A percentile compares a stretch with the other conserved stretches of the same genome.
These are phyloP conservation scores for Hyposoter dolosus DNA, from an alignment of 2,888 invertebrate genomes.

Conservation along the genomic window DNA sequence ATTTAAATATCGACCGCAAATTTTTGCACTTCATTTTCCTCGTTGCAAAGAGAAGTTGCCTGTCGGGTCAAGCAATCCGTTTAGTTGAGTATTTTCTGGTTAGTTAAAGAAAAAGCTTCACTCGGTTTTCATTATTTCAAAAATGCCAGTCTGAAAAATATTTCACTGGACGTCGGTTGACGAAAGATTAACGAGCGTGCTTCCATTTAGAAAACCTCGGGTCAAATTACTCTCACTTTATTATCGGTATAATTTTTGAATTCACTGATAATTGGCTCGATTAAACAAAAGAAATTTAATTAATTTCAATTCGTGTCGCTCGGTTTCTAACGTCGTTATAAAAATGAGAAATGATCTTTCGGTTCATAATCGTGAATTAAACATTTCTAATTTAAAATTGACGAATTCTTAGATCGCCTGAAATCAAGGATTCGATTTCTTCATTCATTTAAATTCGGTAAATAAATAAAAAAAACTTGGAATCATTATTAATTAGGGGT, in stretches of 20 bases:
- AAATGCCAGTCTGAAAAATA: neutral
- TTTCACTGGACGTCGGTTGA: neutral
- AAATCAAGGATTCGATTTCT: too few relatives aligned
- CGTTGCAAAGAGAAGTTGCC: too few relatives aligned
- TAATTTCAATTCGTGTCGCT: neutral
- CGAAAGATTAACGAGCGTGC: neutral
- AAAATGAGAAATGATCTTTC: too few relatives aligned
- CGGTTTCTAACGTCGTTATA: neutral
- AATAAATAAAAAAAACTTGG: neutral
- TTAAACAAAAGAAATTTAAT: neutral
- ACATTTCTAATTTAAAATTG: too few relatives aligned
- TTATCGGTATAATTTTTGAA: neutral
- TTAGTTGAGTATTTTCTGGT: neutral
- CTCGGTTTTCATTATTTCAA: neutral
- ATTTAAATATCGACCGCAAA: too few relatives aligned
- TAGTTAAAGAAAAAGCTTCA: neutral
- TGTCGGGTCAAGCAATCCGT: neutral
- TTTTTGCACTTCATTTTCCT: too few relatives aligned
- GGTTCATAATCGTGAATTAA: too few relatives aligned
- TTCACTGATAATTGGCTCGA: neutral
- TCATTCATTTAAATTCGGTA: too few relatives aligned
- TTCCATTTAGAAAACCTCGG: neutral
- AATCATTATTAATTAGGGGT: too few relatives aligned
- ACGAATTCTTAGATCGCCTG: too few relatives aligned
- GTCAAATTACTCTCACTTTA: neutral